These are phyloP conservation scores for Drosophila willistoni DNA, from an alignment of 1,140 invertebrate species.

Conservation along the genomic window DNA sequence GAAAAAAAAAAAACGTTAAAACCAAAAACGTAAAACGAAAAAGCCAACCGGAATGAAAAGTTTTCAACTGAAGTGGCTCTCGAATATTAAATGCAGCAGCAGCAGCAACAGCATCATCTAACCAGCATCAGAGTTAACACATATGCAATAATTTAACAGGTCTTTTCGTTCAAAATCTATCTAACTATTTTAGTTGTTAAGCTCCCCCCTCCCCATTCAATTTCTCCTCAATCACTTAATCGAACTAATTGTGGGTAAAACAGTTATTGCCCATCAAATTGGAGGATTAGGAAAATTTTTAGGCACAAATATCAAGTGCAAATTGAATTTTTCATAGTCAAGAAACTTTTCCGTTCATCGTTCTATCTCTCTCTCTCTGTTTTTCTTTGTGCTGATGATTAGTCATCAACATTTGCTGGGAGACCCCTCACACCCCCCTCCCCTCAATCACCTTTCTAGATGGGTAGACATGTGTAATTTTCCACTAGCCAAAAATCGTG, in stretches of 20 bases:
- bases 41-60: slow-evolving; percentile 2
- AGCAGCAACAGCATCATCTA: background rate
- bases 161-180: no score
- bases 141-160: no score
- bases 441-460: no score
- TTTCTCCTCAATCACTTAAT: no score
- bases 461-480: slow-evolving; percentile 34
- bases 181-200: no score
- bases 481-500: slow-evolving; percentile 43
- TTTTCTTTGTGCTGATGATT: background rate
- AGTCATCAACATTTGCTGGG: background rate
- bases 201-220: no score
- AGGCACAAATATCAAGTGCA: background rate
- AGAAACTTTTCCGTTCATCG: slow-evolving; percentile 4
- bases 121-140: background rate
- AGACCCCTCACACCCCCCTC: no score
- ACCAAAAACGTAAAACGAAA: background rate
- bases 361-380: background rate
- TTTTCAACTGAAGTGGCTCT: background rate
- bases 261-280: no score
- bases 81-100: background rate
- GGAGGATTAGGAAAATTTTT: no score
- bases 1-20: background rate
- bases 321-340: background rate
- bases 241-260: no score